A percentile compares a stretch with the other conserved stretches of the same genome.
Conservation (phyloP, 2,113 vertebrate species). For the Cervus canadensis region DNA sequence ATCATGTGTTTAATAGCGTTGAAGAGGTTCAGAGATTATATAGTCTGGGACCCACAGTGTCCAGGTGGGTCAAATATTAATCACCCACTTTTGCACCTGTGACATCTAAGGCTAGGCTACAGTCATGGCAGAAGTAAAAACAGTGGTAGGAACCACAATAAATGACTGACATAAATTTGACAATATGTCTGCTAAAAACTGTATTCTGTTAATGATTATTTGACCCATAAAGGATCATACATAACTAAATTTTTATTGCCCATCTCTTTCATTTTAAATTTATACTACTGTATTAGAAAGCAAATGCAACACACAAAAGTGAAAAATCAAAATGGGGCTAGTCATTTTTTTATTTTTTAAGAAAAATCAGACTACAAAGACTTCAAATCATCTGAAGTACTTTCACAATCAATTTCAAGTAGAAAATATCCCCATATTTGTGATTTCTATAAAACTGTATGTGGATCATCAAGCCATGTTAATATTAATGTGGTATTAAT, state of each 20-base stretch:
- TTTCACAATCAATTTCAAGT: constrained; percentile 31
- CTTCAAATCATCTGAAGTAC: constrained; percentile 29
- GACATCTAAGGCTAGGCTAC: not conserved
- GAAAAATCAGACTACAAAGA: constrained; percentile 17
- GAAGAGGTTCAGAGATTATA: not conserved
- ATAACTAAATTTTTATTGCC: constrained; percentile 11
- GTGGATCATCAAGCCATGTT: not conserved
- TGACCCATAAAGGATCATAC: not conserved
- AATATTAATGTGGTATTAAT: not conserved
- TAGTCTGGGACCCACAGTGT: not conserved
- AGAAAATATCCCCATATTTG: constrained; percentile 2
- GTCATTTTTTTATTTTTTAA: constrained; percentile 23
- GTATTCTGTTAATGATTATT: constrained; percentile 7
- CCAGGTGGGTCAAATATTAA: not conserved
- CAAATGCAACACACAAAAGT: constrained; percentile 37
- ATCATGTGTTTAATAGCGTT: not conserved
- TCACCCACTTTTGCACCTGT: not conserved
- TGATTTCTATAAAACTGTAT: not conserved
- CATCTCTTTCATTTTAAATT: constrained; percentile 13
- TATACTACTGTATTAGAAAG: constrained; percentile 32
- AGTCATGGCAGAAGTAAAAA: not conserved
- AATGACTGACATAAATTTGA: not conserved
- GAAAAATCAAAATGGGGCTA: constrained; percentile 29
- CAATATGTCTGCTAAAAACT: not conserved
- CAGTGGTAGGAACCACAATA: not conserved